phyloP scores from a whole-genome alignment of 1,140 invertebrate genomes.

The Heliconius nattereri region DNA sequence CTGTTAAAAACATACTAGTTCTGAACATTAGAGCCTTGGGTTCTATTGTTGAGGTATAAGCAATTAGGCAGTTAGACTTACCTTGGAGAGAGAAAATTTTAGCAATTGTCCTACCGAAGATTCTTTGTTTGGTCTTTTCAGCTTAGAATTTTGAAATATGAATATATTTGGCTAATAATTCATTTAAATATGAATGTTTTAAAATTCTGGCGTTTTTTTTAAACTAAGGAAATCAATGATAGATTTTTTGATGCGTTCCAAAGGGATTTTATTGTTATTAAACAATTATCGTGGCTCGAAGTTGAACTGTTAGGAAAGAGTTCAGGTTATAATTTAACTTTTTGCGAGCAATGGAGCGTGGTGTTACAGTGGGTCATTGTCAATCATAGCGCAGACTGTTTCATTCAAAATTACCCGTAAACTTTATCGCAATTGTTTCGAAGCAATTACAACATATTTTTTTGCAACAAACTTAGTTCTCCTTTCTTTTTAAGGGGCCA shows the following conservation, averaged over 20 bases:
- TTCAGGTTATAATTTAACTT: slow-evolving; percentile 32
- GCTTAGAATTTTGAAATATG: not conserved
- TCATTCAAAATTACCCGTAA: slow-evolving; percentile 69
- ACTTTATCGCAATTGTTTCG: slow-evolving; percentile 67
- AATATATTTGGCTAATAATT: not conserved
- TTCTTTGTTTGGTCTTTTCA: not conserved
- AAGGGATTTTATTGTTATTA: not conserved
- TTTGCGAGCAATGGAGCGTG: slow-evolving; percentile 46
- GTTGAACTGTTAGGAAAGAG: slow-evolving; percentile 15
- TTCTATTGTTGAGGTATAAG: slow-evolving; percentile 65
- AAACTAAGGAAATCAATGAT: not conserved
- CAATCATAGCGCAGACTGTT: slow-evolving; percentile 62
- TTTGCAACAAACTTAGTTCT: slow-evolving; percentile 39
- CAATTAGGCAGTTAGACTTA: slow-evolving; percentile 70
- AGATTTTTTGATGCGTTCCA: not conserved
- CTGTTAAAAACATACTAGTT: slow-evolving; percentile 53
- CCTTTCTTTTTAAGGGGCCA: slow-evolving; percentile 37
- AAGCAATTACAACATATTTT: slow-evolving; percentile 62
- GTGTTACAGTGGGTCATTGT: slow-evolving; percentile 72
- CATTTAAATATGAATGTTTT: not conserved
- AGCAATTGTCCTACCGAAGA: not conserved
- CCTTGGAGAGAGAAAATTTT: slow-evolving; percentile 64
- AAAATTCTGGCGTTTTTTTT: not conserved
- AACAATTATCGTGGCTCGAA: not conserved
- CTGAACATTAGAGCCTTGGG: slow-evolving; percentile 62